Conservation (phyloP, 2,888 invertebrate species). For the Phaonia tiefii region DNA sequence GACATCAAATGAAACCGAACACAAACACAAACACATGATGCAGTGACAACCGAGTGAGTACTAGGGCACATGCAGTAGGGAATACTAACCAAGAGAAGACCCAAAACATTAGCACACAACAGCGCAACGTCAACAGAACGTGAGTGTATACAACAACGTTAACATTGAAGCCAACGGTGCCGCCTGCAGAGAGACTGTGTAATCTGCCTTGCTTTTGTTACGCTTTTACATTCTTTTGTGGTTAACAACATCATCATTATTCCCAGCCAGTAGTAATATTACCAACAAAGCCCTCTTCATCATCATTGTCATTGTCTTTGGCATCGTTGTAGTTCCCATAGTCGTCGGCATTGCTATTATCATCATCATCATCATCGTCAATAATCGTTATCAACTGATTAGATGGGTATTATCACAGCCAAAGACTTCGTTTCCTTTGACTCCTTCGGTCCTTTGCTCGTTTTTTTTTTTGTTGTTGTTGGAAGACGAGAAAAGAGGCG, state of each 20-base stretch:
- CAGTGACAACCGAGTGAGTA: background rate
- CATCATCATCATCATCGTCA: constrained; percentile 38
- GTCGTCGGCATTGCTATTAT: constrained; percentile 9
- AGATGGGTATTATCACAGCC: constrained; percentile 58
- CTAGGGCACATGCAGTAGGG: constrained; percentile 1
- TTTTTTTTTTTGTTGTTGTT: constrained; percentile 28
- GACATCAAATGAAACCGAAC: constrained; percentile 58
- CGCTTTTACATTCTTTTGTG: background rate
- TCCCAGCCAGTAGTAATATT: too few relatives aligned
- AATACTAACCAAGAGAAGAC: background rate
- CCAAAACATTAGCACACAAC: constrained; percentile 11
- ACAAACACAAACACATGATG: constrained; percentile 44
- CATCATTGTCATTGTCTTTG: too few relatives aligned
- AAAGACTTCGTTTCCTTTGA: background rate
- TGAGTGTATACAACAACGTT: background rate
- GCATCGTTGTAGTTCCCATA: background rate
- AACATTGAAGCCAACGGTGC: background rate
- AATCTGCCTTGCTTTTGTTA: constrained; percentile 11
- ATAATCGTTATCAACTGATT: constrained; percentile 59
- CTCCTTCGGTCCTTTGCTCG: background rate
- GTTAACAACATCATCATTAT: background rate
- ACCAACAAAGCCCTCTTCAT: background rate
- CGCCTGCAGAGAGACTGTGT: constrained; percentile 9
- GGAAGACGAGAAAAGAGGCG: constrained; percentile 27
- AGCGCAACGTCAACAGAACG: constrained; percentile 16